Evolutionary conservation across 2,797 vertebrate genomes (phyloP).

Genomic region (Luscinia luscinia): DNA sequence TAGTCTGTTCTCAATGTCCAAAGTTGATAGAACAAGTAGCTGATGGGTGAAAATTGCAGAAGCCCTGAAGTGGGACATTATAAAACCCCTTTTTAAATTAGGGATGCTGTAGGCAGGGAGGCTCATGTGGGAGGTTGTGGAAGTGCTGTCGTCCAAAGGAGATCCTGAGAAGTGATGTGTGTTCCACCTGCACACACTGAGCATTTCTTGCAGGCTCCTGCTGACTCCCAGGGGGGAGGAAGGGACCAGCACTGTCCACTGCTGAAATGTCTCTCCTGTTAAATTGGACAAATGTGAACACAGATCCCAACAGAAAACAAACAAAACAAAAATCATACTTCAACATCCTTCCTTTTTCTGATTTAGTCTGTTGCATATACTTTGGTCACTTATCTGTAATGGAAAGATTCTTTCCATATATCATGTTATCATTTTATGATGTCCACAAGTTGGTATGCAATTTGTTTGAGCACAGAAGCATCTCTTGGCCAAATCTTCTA

Average conservation of each 20-base stretch:
- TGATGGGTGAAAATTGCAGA: neutral
- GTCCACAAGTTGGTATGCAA: neutral
- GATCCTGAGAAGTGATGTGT: neutral
- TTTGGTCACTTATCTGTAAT: neutral
- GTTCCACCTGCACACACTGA: neutral
- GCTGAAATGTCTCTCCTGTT: neutral
- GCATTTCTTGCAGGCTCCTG: neutral
- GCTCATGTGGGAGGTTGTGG: neutral
- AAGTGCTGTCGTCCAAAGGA: neutral
- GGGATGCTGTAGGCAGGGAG: fast-evolving
- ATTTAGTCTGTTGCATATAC: neutral
- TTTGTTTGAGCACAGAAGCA: neutral
- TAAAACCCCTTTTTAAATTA: neutral
- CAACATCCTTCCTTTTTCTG: neutral
- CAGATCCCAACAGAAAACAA: neutral
- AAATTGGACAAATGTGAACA: neutral
- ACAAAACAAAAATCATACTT: neutral
- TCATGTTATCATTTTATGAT: neutral
- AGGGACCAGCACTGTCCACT: neutral
- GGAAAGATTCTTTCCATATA: neutral
- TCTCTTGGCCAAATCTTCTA: neutral
- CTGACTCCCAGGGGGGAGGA: neutral
- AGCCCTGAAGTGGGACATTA: neutral
- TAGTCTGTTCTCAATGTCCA: neutral
- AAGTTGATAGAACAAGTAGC: neutral